Evolutionary conservation across 2,888 invertebrate genomes (phyloP).

Genomic region (Amblyjoppa proteus): DNA sequence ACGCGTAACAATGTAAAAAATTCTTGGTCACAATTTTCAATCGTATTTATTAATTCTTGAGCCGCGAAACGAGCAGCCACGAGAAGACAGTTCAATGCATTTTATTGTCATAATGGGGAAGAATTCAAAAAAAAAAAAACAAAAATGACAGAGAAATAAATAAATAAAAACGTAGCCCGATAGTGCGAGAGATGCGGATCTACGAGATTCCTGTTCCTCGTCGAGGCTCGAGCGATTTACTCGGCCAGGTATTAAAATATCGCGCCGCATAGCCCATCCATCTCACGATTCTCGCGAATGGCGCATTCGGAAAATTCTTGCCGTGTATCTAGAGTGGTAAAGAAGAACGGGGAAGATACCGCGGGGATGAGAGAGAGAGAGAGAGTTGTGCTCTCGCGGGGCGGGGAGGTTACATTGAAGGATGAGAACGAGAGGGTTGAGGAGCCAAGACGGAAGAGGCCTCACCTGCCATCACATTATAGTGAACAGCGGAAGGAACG

Average conservation of each 20-base stretch:
- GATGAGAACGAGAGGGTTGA: slow-evolving; percentile 60
- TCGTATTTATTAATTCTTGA: slow-evolving; percentile 5
- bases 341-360: slow-evolving; percentile 59
- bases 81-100: not conserved
- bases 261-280: slow-evolving; percentile 65
- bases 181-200: slow-evolving; percentile 20
- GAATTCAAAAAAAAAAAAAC: too few relatives aligned
- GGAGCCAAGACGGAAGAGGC: slow-evolving; percentile 62
- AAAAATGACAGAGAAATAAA: not conserved
- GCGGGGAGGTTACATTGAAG: slow-evolving; percentile 20
- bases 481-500: slow-evolving; percentile 32
- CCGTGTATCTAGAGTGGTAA: slow-evolving; percentile 55
- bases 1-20: slow-evolving; percentile 1
- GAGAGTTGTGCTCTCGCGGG: slow-evolving; percentile 25
- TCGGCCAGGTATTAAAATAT: slow-evolving; percentile 80
- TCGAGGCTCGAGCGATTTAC: slow-evolving; percentile 77
- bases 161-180: slow-evolving; percentile 7
- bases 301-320: slow-evolving; percentile 69
- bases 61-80: not conserved
- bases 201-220: slow-evolving; percentile 76
- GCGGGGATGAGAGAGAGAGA: slow-evolving; percentile 30
- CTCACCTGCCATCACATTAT: slow-evolving; percentile 64
- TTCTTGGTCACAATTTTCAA: slow-evolving; percentile 16
- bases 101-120: slow-evolving; percentile 1
- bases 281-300: slow-evolving; percentile 61